These are phyloP conservation scores for Valencia hispanica DNA, from an alignment of 2,797 vertebrate species.

Conservation along the genomic window DNA sequence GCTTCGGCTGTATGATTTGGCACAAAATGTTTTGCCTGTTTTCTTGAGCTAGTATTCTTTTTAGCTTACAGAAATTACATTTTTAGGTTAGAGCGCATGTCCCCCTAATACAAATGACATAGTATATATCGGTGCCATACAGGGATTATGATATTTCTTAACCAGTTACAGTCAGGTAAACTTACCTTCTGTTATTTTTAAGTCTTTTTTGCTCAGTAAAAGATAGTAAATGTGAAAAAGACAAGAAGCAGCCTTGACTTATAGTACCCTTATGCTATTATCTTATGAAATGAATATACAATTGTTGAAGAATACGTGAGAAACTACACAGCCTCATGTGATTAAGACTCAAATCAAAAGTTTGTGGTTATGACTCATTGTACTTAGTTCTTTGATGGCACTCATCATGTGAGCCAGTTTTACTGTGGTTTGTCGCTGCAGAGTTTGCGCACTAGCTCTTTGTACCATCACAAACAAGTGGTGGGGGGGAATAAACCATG, in stretches of 20 bases:
- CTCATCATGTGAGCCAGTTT: conserved; percentile 65
- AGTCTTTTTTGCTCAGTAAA: background rate
- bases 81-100: too few species aligned
- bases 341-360: conserved; percentile 46
- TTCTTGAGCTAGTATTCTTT: background rate
- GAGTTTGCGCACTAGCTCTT: conserved; percentile 21
- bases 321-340: conserved; percentile 28
- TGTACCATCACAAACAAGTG: conserved; percentile 29
- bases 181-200: background rate
- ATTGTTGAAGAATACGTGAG: conserved; percentile 34
- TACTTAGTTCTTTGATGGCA: conserved; percentile 56
- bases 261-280: conserved; percentile 7
- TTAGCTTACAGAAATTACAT: background rate
- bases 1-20: background rate
- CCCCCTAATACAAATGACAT: background rate
- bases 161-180: background rate
- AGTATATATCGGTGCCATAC: background rate
- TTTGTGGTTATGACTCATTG: conserved; percentile 70
- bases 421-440: conserved; percentile 55
- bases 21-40: background rate
- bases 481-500: conserved; percentile 22
- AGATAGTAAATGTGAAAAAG: conserved; percentile 19
- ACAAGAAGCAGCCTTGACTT: background rate
- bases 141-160: background rate
- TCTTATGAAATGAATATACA: conserved; percentile 27